phyloP scores from a whole-genome alignment of 2,797 vertebrate species.

The Molossus molossus region DNA sequence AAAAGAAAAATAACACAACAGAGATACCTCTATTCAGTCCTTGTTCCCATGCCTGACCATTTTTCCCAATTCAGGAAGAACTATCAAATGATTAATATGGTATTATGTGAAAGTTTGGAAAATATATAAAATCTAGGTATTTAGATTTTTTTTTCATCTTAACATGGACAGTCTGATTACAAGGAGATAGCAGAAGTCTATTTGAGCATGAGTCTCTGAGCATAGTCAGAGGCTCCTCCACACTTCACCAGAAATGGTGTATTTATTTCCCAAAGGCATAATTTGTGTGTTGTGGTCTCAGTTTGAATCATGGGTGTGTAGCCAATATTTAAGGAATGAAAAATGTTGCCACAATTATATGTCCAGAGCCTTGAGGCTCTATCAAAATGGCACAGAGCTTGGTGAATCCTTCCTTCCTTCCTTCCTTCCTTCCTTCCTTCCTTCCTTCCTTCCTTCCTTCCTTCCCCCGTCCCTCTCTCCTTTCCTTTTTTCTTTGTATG shows the following conservation, averaged over 20 bases:
- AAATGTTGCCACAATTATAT: background rate
- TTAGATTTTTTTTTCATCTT: background rate
- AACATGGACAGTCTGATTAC: background rate
- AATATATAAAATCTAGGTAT: background rate
- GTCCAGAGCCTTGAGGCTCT: background rate
- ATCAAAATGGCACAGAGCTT: background rate
- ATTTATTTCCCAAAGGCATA: background rate
- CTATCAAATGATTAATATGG: background rate
- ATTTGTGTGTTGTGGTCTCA: background rate
- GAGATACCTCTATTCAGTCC: background rate
- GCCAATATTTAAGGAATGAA: background rate
- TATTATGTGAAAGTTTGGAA: background rate
- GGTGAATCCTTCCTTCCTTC: background rate
- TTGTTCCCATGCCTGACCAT: background rate
- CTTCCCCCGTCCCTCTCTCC: no score
- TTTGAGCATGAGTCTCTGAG: background rate
- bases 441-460: no score
- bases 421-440: background rate
- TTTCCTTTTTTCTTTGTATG: background rate
- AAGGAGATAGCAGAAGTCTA: background rate
- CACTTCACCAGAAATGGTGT: background rate
- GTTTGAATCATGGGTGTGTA: background rate
- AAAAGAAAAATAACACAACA: slow-evolving; percentile 28
- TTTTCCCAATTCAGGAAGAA: background rate
- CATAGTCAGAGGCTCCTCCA: background rate